phyloP scores from a whole-genome alignment of 2,888 invertebrate species.

The Malacosoma neustria region DNA sequence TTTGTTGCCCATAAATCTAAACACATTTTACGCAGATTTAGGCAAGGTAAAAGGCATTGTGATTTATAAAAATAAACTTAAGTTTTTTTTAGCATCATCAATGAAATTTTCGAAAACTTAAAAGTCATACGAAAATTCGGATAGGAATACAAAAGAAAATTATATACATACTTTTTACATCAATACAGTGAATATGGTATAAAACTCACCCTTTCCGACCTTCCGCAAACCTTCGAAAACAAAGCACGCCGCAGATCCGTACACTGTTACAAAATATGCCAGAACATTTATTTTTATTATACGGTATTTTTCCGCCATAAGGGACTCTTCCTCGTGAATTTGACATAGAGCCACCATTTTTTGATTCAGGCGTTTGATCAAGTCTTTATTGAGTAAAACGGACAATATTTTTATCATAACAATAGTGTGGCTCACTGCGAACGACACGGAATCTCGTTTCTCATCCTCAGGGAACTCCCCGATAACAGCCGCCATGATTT shows the following conservation, averaged over 20 bases:
- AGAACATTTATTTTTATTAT: slow-evolving; percentile 47
- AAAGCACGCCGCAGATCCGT: slow-evolving; percentile 35
- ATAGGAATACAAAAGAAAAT: no score
- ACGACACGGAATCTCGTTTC: slow-evolving; percentile 47
- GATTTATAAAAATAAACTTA: no score
- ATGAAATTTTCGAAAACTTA: no score
- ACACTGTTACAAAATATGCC: slow-evolving; percentile 37
- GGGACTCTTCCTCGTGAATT: slow-evolving; percentile 30
- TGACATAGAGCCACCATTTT: slow-evolving; percentile 44
- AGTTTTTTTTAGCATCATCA: no score
- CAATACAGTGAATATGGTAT: no score
- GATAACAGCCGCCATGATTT: slow-evolving; percentile 44
- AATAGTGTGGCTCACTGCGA: slow-evolving; percentile 52
- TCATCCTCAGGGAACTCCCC: slow-evolving; percentile 55
- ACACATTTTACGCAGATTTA: no score
- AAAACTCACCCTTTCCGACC: slow-evolving; percentile 33
- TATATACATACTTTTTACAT: no score
- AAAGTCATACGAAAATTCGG: no score
- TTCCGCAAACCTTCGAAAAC: slow-evolving; percentile 53
- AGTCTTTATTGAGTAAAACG: slow-evolving; percentile 35
- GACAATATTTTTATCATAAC: slow-evolving; percentile 50
- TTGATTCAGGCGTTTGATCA: slow-evolving; percentile 35
- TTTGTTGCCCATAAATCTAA: no score
- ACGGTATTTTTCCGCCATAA: slow-evolving; percentile 40
- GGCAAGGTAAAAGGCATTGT: no score